phyloP scores from a whole-genome alignment of 2,888 invertebrate species.

The Trissonchulus sp. region DNA sequence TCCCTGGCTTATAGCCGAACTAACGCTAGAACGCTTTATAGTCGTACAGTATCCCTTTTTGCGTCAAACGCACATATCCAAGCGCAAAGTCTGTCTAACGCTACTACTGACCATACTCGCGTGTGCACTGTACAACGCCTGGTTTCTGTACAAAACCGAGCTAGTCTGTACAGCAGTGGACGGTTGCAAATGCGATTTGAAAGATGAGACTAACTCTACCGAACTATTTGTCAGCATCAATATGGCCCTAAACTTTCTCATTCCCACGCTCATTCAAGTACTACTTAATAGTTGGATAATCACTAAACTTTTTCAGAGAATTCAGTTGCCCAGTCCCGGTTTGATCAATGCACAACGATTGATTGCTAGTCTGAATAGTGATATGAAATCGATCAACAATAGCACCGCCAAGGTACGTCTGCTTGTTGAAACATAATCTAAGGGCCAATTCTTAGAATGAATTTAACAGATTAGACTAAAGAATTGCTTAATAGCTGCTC shows the following conservation, averaged over 20 bases:
- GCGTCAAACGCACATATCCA: neutral
- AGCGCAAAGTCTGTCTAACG: neutral
- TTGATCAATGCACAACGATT: no score
- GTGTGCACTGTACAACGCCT: neutral
- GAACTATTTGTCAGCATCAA: neutral
- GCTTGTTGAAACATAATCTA: no score
- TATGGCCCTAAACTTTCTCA: neutral
- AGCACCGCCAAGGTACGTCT: no score
- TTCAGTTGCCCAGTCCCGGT: no score
- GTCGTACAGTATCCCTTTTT: neutral
- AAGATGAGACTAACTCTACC: neutral
- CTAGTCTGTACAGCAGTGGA: neutral
- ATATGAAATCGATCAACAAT: no score
- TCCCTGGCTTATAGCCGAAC: neutral
- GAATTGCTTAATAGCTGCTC: no score
- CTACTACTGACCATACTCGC: neutral
- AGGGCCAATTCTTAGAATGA: no score
- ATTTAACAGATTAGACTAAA: no score
- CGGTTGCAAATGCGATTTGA: neutral
- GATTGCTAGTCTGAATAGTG: no score
- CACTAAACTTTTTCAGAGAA: neutral
- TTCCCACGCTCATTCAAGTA: neutral
- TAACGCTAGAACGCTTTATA: neutral
- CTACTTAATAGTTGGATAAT: neutral
- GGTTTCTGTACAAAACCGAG: neutral